phyloP scores from a whole-genome alignment of 53 echinoderm and acorn worm genomes.

The Paelopatides confundens region DNA sequence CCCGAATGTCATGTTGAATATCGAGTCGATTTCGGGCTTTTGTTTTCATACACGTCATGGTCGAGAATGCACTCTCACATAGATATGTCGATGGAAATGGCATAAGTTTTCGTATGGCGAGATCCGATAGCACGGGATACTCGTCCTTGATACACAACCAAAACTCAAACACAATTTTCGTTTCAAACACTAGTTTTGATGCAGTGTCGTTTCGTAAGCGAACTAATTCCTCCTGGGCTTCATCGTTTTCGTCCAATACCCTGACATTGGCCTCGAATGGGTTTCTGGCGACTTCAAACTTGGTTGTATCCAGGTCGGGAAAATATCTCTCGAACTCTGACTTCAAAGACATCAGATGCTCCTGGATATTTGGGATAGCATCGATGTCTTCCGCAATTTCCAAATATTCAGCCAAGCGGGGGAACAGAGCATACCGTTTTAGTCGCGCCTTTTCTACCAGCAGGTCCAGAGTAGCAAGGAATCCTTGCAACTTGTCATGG shows the following conservation, averaged over 20 bases:
- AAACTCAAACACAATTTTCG: background rate
- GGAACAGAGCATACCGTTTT: background rate
- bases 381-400: background rate
- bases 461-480: background rate
- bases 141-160: background rate
- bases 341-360: no score
- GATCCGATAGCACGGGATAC: background rate
- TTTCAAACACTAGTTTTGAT: background rate
- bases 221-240: background rate
- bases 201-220: background rate
- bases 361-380: no score
- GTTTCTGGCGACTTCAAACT: background rate
- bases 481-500: background rate
- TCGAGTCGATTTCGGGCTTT: background rate
- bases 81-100: background rate
- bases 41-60: background rate
- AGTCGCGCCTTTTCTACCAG: background rate
- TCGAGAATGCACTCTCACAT: background rate
- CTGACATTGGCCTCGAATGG: background rate
- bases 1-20: background rate
- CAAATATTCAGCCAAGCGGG: background rate
- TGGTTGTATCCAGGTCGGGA: background rate
- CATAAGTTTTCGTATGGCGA: background rate
- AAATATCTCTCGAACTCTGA: no score
- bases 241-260: background rate